A percentile compares a stretch with the other conserved stretches of the same genome.
Evolutionary conservation across 2,797 vertebrate genomes (phyloP).

Genomic region (Coccyzus lansbergi): DNA sequence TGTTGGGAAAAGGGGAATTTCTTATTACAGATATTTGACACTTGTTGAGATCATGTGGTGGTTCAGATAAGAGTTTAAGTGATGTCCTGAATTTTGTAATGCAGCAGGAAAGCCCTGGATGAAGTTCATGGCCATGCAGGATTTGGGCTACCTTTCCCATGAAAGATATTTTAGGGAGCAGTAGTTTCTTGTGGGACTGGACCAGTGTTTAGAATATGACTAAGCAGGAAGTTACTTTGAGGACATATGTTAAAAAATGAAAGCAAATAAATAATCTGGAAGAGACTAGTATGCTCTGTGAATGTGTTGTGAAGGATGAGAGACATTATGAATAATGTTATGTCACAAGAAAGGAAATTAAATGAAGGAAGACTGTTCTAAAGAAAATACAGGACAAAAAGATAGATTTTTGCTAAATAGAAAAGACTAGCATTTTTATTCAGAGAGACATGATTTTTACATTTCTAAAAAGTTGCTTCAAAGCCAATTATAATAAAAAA

Average conservation of each 20-base stretch:
- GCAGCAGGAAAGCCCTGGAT: not conserved
- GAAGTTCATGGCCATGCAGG: not conserved
- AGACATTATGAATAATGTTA: not conserved
- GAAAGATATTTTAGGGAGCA: not conserved
- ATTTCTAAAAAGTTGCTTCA: not conserved
- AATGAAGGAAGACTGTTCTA: not conserved
- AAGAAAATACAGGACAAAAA: not conserved
- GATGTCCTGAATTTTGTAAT: not conserved
- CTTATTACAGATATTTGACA: not conserved
- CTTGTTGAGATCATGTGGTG: not conserved
- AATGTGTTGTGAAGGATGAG: not conserved
- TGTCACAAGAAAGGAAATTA: not conserved
- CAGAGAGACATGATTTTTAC: not conserved
- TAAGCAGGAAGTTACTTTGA: not conserved
- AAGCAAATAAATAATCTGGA: not conserved
- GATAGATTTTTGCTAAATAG: not conserved
- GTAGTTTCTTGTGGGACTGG: not conserved
- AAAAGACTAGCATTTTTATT: not conserved
- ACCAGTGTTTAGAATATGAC: not conserved
- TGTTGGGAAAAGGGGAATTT: not conserved
- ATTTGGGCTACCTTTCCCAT: not conserved
- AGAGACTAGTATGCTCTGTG: not conserved
- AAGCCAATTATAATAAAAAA: not conserved
- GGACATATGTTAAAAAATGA: not conserved
- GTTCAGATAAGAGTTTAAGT: not conserved